Evolutionary conservation across 1,140 invertebrate genomes (phyloP), one percentile per base, ranked within the genome.

Genomic region (Pseudomyrmex pallidus): DNA sequence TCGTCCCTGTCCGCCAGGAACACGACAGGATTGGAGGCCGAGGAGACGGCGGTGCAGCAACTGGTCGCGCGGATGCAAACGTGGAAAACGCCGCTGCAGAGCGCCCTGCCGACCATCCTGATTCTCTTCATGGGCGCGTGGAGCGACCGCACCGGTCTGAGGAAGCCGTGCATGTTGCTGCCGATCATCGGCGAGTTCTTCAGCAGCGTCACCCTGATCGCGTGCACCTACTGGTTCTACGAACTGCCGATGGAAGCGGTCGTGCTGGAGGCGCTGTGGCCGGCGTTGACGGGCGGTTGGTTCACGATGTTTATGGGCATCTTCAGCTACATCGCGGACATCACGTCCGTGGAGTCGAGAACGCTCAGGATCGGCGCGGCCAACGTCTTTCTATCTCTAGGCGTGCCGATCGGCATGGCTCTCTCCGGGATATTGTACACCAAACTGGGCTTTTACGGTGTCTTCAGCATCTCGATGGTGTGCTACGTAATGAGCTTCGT

Each of bases 251-350:
- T 98, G 95, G 97, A 97, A 93, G 96, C 95, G 0, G 96, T 96
- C 4, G 94, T 97, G 0, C 95, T 96, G 4, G 97, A 97, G 92
- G 96, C 96, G 1, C 94, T 97, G 52, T 97, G 97, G 91, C 97
- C 97, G 0, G 96, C 96, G 0, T 88, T 98, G 0, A 97, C 97
- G 7, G 97, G 97, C 1, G 97, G 97, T 2, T 98, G 97, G 96
- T 97, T 98, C 87, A 97, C 97, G 17, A 97, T 98, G 96, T 96
- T 98, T 84, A 98, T 98, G 96, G 97, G 97, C 13, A 96, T 97
- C 50, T 98, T 98, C 91, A 98, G 97, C 91, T 98, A 98, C 89
- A 97, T 98, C 57, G 97, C 96, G 1, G 97, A 98, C 91, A 96
- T 98, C 9, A 98, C 98, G 0, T 96, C 96, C 7, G 95, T 97